Conservation (phyloP, 1,140 invertebrate genomes). For the Drosophila lowei region DNA sequence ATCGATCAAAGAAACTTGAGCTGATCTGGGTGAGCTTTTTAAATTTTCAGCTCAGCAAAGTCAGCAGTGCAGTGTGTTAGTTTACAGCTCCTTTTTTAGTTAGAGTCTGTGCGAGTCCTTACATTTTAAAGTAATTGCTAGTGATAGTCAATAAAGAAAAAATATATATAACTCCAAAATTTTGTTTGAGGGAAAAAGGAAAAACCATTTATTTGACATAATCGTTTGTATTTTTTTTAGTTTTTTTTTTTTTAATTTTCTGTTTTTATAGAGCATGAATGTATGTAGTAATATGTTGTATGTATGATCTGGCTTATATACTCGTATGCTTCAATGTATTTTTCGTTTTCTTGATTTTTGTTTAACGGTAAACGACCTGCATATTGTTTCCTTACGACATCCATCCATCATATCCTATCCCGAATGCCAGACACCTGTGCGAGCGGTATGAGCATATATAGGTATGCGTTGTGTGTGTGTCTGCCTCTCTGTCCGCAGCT, state of each 20-base stretch:
- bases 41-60: no score
- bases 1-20: no score
- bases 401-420: slow-evolving; percentile 17
- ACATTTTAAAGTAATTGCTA: neutral
- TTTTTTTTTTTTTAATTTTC: slow-evolving; percentile 46
- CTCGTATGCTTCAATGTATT: slow-evolving; percentile 51
- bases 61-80: no score
- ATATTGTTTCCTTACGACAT: slow-evolving; percentile 29
- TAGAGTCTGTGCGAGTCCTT: no score
- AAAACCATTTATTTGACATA: slow-evolving; percentile 82
- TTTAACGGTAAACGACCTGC: slow-evolving; percentile 68
- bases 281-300: slow-evolving; percentile 78
- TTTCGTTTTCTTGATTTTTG: slow-evolving; percentile 33
- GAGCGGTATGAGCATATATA: slow-evolving; percentile 2
- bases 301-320: slow-evolving; percentile 60
- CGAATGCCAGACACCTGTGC: slow-evolving; percentile 55
- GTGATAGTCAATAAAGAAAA: neutral
- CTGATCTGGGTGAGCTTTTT: no score
- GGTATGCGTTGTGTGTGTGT: slow-evolving; percentile 24
- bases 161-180: slow-evolving; percentile 5
- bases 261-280: slow-evolving; percentile 80
- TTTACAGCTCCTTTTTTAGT: no score
- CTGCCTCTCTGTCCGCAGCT: slow-evolving; percentile 42
- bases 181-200: slow-evolving; percentile 78
- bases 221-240: slow-evolving; percentile 52